Evolutionary conservation across 2,888 invertebrate genomes (phyloP), one percentile per base, ranked within the genome.

Genomic region (Caenorhabditis sp.): DNA sequence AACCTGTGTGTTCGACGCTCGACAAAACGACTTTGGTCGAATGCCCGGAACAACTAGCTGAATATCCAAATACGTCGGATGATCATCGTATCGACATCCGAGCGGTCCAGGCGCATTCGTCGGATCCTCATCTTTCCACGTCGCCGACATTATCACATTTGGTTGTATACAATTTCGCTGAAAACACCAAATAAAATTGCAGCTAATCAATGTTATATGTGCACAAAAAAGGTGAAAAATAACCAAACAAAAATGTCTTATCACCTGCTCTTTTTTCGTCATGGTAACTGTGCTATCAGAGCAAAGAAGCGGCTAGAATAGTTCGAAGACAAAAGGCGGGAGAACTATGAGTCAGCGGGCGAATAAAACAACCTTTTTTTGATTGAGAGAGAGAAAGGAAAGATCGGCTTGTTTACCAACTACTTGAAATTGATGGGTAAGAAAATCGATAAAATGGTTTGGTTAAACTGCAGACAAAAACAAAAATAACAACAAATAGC

Each of bases 21-120:
- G 67, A 61, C 71, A 74, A 49, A 78, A 72, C 25, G 72, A 64
- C 63, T 81, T 81, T 26, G 74, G 72, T 38, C 73, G 61, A 52
- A 81, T 78, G 26, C 81, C 81, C 5, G 72, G 79, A 17, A 78
- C 76, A 23, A 81, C 81, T 20, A 81, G 63, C 49, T 78, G 77
- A 57, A 81, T 73, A 20, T 74, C 69, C 38, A 81, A 63, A 25
- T 76, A 68, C 23, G 58, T 62, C n/a, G 69, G 67, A 21, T 64
- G 62, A 23, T 76, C 78, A 59, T 73, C 71, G 69, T 78, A 78
- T 17, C 76, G 70, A 17, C 73, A 68, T 59, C 75, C 75, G 1
- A 75, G 50, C 8, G 75, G 75, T 38, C 75, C 75, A 7, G 75
- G 75, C n/a, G 69, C 69, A 20, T 27, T 69, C 26, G 59, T 49